A percentile compares a stretch with the other conserved stretches of the same genome.
These are phyloP conservation scores for Aleiodes sp. DNA, from an alignment of 1,140 invertebrate species.

Conservation along the genomic window DNA sequence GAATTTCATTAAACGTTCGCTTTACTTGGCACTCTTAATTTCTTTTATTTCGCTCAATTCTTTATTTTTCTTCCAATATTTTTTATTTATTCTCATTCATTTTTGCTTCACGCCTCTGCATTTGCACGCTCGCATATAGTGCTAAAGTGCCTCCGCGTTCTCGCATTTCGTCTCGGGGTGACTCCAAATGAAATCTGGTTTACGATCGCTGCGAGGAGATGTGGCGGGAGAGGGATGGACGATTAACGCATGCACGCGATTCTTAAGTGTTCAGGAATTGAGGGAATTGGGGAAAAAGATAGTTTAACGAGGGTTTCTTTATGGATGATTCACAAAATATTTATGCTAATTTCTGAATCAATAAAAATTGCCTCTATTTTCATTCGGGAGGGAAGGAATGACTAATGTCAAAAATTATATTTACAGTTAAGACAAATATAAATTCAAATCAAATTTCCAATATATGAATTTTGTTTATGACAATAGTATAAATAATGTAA, in stretches of 20 bases:
- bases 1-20: slow-evolving; percentile 42
- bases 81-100: too few relatives aligned
- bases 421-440: too few relatives aligned
- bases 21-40: slow-evolving; percentile 29
- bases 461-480: too few relatives aligned
- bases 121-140: background rate
- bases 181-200: slow-evolving; percentile 40
- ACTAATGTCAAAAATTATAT: too few relatives aligned
- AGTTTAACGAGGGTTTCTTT: too few relatives aligned
- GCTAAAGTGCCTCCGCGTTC: background rate
- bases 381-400: too few relatives aligned
- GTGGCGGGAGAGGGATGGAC: slow-evolving; percentile 10
- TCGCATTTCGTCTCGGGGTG: slow-evolving; percentile 4
- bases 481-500: too few relatives aligned
- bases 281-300: background rate
- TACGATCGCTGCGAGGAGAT: slow-evolving; percentile 30
- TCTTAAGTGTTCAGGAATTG: background rate
- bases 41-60: slow-evolving; percentile 7
- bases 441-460: too few relatives aligned
- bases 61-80: background rate
- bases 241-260: slow-evolving; percentile 20
- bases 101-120: background rate
- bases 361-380: too few relatives aligned
- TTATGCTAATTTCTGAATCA: too few relatives aligned
- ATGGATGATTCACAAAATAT: too few relatives aligned